Base-by-base conservation (phyloP, 1,140 invertebrate genomes). In the Hermatobates lingyangjiaoensis region DNA sequence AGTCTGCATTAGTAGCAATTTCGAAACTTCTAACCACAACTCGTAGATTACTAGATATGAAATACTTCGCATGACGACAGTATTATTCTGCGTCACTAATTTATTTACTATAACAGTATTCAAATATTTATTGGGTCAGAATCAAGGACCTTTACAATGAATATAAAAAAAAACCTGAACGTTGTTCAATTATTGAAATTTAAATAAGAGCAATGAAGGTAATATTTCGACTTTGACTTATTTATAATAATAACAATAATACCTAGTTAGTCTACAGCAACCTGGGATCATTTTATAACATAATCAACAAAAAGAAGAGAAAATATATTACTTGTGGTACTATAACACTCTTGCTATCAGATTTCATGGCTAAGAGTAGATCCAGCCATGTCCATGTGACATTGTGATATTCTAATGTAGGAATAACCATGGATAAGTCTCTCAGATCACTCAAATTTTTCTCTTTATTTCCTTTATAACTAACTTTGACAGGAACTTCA, bases 301-400 rank as follows among this genome's bases (percentile, higher is more conserved):
- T n/a, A n/a, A n/a, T n/a, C n/a, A n/a, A n/a, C n/a, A 42, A 10
- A 12, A 42, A 4, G 18, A 20, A 42, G 18, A 4, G 18, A 42
- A 4, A 7, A 45, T 24, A 20, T 14, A 3, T 40, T 39, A 76
- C 79, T 68, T 87, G 87, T 24, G 86, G 83, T 10, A 98, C 65
- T 49, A 97, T 84, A 25, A 93, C 88, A 53, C 82, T 75, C 58
- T 90, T 80, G 44, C 86, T 92, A 59, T 95, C 88, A 61, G 82
- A 91, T 67, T 96, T 94, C 68, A 98, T 88, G 3, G 90, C 90
- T 61, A 97, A 70, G 26, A 96, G 69, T 47, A 99, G 71, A 71
- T 99, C 95, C n/a, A 98, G 75, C 95, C 95, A 98, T 0, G 93
- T 98, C 94, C 95, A 99, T 12, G 94, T 98, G 42, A 93, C 87